Evolutionary conservation across 2,888 invertebrate species (phyloP), one percentile per base, ranked within the genome.

Genomic region (Amiota mariae): DNA sequence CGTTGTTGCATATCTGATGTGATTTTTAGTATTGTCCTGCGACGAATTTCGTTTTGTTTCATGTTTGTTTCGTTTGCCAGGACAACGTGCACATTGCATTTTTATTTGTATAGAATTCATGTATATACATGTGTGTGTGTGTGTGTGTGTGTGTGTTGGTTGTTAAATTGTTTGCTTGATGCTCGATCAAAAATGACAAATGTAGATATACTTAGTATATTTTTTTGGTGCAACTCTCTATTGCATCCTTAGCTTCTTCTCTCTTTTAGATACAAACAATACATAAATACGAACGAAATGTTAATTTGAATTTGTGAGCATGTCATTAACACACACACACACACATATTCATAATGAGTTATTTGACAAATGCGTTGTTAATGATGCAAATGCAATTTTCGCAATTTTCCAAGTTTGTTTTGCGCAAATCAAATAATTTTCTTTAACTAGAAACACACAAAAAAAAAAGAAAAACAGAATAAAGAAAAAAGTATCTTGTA

Each of bases 301-400:
- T 86, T 86, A 85, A 87, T 86, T 87, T 86, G 85, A 84, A 85
- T 85, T 86, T 85, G 86, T 85, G 82, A 84, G 82, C 80, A 85
- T 82, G 84, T 85, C 84, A 86, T 87, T 86, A 86, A 85, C 84
- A 84, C 82, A 85, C 79, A 77, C 78, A 75, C 76, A 81, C 70
- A 71, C 73, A 48, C 75, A 70, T 71, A 46, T 64, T 72, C 78
- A 72, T 2, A 46, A 77, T 77, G 78, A 81, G 81, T 81, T 79
- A 80, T 82, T 84, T 85, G 82, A 82, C 82, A 85, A 84, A 85
- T 84, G 85, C 79, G 80, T 84, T 83, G 81, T 85, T 85, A 84
- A 84, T 84, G 82, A 85, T 84, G 84, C 83, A 85, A 83, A 82
- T 80, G 82, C 83, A 83, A 84, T 84, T 85, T 85, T 84, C 79